Conservation (phyloP, 2,797 vertebrate species). For the Spheniscus humboldti region DNA sequence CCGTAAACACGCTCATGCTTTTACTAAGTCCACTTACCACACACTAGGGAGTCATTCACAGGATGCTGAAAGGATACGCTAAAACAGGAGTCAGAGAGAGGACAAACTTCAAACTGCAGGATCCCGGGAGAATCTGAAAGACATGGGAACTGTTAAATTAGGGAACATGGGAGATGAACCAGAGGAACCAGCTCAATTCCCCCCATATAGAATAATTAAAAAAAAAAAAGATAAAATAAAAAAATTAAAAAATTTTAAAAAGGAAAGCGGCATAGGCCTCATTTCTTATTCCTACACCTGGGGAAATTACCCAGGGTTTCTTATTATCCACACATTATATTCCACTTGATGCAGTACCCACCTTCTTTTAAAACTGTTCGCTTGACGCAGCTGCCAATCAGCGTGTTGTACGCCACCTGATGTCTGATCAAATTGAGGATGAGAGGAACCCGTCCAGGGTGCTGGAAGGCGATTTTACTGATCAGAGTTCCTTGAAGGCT, state of each 20-base stretch:
- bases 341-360: background rate
- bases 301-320: background rate
- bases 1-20: background rate
- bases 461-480: conserved; percentile 93
- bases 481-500: conserved; percentile 91
- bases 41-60: conserved; percentile 97
- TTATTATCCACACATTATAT: rapidly evolving
- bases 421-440: conserved; percentile 91
- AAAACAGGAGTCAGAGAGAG: conserved; percentile 94
- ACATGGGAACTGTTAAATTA: background rate
- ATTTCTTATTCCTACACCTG: background rate
- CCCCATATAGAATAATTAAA: rapidly evolving
- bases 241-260: too few relatives aligned
- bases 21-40: conserved; percentile 80
- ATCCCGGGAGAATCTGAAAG: conserved; percentile 88
- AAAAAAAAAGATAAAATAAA: rapidly evolving
- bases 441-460: conserved; percentile 91
- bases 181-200: background rate
- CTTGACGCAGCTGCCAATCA: conserved; percentile 97
- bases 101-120: conserved; percentile 97
- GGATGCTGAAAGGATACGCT: conserved; percentile 98
- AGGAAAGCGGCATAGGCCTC: background rate
- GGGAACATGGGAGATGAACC: background rate
- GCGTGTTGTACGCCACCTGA: conserved; percentile 92
- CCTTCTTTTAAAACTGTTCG: conserved; percentile 92